A percentile compares a stretch with the other conserved stretches of the same genome.
Conservation (phyloP, 1,140 invertebrate genomes). For the Metopolophium dirhodum region DNA sequence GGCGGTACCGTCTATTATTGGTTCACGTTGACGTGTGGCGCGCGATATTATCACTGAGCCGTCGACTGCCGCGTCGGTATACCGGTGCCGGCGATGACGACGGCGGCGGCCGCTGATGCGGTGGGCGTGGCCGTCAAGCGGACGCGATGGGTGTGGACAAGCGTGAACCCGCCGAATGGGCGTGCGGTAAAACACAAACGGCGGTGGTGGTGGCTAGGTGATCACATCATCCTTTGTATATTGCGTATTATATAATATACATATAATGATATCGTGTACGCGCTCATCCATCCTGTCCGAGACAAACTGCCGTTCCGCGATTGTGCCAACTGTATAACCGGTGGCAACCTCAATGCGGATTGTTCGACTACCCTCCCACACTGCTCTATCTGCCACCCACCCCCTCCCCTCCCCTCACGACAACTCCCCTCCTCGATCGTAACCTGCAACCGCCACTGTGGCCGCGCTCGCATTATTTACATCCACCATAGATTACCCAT, state of each 20-base stretch:
- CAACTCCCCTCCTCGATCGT: not conserved
- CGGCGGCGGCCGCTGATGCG: not conserved
- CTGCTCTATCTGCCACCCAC: not conserved
- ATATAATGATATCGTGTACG: not conserved
- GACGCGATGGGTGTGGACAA: conserved; percentile 21
- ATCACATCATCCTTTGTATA: not conserved
- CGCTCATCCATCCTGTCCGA: conserved; percentile 46
- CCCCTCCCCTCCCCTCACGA: too few species aligned
- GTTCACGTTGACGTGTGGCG: conserved; percentile 15
- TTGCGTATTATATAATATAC: not conserved
- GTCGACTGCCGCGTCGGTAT: not conserved
- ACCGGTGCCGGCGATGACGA: not conserved
- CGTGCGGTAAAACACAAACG: conserved; percentile 44
- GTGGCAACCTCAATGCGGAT: conserved; percentile 46
- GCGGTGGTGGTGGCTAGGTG: not conserved
- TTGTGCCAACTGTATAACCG: conserved; percentile 40
- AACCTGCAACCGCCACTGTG: not conserved
- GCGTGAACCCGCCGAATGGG: conserved; percentile 19
- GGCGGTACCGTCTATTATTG: not conserved
- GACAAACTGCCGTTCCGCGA: conserved; percentile 9
- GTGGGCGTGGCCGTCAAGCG: not conserved
- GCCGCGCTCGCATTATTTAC: conserved; percentile 36
- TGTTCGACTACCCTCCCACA: not conserved
- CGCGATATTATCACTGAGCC: conserved; percentile 7
- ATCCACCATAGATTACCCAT: conserved; percentile 30